A percentile compares a stretch with the other conserved stretches of the same genome.
Conservation (phyloP, 2,888 invertebrate genomes). For the Drosophila differens region DNA sequence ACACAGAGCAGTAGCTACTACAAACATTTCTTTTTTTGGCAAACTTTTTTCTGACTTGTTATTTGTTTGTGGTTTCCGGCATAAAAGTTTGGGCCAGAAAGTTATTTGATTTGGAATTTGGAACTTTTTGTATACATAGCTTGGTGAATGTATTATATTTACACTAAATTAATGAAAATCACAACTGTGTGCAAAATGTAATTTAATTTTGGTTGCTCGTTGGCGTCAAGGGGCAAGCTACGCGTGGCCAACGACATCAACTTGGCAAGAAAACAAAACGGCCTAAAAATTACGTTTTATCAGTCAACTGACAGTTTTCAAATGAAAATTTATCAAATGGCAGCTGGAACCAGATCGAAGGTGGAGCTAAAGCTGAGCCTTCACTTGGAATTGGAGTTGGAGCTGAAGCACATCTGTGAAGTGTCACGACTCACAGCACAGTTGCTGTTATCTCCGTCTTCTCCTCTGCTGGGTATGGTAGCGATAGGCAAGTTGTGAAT, state of each 20-base stretch:
- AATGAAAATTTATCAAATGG: conserved; percentile 64
- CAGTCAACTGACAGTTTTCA: conserved; percentile 71
- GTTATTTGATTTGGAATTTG: conserved; percentile 76
- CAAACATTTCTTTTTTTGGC: conserved; percentile 37
- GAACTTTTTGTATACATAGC: conserved; percentile 37
- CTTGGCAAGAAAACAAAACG: conserved; percentile 31
- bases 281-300: conserved; percentile 52
- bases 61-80: conserved; percentile 66
- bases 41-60: conserved; percentile 49
- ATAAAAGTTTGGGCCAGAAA: conserved; percentile 65
- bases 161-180: conserved; percentile 78
- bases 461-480: conserved; percentile 6
- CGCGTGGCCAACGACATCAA: conserved; percentile 47
- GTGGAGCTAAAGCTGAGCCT: not conserved
- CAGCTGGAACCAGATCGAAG: conserved; percentile 43
- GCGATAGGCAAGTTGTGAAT: conserved; percentile 56
- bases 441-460: not conserved
- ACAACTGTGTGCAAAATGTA: conserved; percentile 77
- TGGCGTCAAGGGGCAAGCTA: conserved; percentile 46
- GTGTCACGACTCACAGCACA: conserved; percentile 30
- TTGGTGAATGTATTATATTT: conserved; percentile 60
- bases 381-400: not conserved
- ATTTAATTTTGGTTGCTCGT: conserved; percentile 62
- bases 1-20: conserved; percentile 23
- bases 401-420: conserved; percentile 38